Evolutionary conservation across 92 coral and sea anemone species (phyloP).

Genomic region (Porites divaricata): DNA sequence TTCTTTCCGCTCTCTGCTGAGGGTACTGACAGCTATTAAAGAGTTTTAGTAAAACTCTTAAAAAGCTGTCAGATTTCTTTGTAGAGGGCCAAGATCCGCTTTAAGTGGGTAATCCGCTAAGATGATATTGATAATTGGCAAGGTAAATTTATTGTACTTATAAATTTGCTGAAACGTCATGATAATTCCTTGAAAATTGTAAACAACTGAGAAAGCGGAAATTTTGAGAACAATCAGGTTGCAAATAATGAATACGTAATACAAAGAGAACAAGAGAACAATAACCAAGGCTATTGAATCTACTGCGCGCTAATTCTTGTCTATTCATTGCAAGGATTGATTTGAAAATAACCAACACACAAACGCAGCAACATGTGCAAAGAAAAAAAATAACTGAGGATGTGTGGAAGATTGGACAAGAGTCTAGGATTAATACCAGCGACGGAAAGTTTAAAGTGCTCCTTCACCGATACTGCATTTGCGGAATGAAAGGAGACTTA

Average conservation of each 20-base stretch:
- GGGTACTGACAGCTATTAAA: not conserved
- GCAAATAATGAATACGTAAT: not conserved
- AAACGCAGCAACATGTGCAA: not conserved
- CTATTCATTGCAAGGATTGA: slow-evolving; percentile 2
- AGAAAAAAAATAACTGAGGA: not conserved
- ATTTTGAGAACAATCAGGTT: slow-evolving; percentile 28
- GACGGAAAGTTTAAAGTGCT: not conserved
- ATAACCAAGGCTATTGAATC: slow-evolving; percentile 21
- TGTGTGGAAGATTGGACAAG: not conserved
- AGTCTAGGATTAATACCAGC: not conserved
- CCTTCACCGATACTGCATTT: not conserved
- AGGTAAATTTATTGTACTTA: not conserved
- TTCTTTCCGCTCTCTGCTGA: too few relatives aligned
- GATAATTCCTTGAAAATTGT: not conserved
- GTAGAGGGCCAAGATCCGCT: not conserved
- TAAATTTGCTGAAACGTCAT: not conserved
- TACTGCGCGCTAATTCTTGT: not conserved
- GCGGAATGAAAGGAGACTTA: not conserved
- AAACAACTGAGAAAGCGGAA: slow-evolving; percentile 49
- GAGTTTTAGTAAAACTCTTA: not conserved
- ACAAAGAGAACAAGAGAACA: slow-evolving; percentile 14
- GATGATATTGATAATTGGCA: slow-evolving; percentile 11
- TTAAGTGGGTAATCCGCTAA: not conserved
- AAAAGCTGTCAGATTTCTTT: too few relatives aligned
- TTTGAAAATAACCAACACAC: not conserved